Percentiles rank a stretch among this genome's conserved stretches.
Evolutionary conservation across 2,113 vertebrate species (phyloP).

Genomic region (Panthera leo): DNA sequence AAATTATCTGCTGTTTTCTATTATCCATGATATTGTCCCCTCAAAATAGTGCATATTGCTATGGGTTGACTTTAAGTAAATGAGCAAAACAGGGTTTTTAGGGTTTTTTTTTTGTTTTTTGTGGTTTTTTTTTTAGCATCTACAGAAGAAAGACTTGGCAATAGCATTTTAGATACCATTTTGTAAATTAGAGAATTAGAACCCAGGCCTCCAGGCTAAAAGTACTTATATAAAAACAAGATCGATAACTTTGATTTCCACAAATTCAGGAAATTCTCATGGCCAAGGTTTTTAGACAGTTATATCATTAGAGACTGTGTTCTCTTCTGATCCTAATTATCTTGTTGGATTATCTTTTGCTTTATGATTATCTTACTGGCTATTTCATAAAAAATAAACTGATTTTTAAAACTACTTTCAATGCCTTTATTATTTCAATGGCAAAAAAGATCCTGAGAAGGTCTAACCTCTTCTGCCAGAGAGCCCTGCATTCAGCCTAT

Average conservation of each 20-base stretch:
- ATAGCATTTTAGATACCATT: conserved; percentile 20
- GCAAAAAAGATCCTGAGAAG: not conserved
- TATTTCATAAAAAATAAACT: conserved; percentile 38
- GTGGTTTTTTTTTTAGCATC: not conserved
- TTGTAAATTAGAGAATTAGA: conserved; percentile 19
- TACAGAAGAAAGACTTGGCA: conserved; percentile 7
- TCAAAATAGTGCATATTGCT: not conserved
- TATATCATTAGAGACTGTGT: not conserved
- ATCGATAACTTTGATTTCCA: not conserved
- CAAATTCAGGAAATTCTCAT: not conserved
- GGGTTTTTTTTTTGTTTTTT: not conserved
- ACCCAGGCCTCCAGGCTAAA: not conserved
- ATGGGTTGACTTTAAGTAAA: conserved; percentile 30
- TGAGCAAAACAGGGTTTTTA: conserved; percentile 14
- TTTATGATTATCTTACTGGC: not conserved
- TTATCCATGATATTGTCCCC: not conserved
- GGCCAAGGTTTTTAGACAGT: not conserved
- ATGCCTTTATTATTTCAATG: conserved; percentile 23
- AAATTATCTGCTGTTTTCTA: conserved; percentile 49
- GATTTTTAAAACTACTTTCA: conserved; percentile 6
- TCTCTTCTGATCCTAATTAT: not conserved
- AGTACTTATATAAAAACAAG: not conserved
- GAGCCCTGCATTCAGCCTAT: not conserved
- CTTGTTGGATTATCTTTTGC: not conserved
- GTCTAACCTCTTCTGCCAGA: not conserved